Evolutionary conservation across 2,113 vertebrate species (phyloP), one percentile per base, ranked within the genome.

Genomic region (Hippocampus guttulatus): DNA sequence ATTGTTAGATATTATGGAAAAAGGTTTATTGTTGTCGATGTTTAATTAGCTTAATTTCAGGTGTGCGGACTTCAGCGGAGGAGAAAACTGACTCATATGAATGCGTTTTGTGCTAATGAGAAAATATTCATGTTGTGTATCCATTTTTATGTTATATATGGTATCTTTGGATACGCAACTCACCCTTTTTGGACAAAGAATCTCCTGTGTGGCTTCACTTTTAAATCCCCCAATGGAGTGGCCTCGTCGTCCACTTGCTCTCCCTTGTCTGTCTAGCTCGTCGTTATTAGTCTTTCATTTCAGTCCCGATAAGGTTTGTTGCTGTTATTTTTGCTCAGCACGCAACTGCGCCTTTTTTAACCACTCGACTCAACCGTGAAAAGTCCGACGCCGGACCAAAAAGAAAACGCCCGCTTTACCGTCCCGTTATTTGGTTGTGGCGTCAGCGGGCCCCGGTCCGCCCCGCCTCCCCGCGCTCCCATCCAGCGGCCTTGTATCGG

Each of bases 41-140:
- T 60, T 60, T 30, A 61, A 61, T 33, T 30, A 61, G 58, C 58
- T 61, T 21, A 61, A 61, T 18, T 27, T 61, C 58, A 33, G 58
- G 27, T 61, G 58, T 30, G 15, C 7, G 25, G 3, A 30, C 15
- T 33, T 30, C 5, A 33, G 27, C 25, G 6, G 27, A 3, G 21
- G 21, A n/a, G 3, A 23, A 55, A 55, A 8, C 21, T 12, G 23
- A 58, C 25, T 25, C 23, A 23, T 14, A 25, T 58, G 1, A 54
- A 54, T 23, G 51, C 9, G 21, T 54, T 9, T 11, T 10, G 20
- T n/a, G 51, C 51, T n/a, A 52, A 52, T 8, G 2, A 2, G 20
- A n/a, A n/a, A 2, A 52, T 52, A n/a, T 52, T 21, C 8, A 23
- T 23, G 3, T 23, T 21, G 6, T 55, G 2, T 23, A 55, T 8